These are phyloP conservation scores for Microplitis manilae DNA, from an alignment of 2,888 invertebrate species.

Conservation along the genomic window DNA sequence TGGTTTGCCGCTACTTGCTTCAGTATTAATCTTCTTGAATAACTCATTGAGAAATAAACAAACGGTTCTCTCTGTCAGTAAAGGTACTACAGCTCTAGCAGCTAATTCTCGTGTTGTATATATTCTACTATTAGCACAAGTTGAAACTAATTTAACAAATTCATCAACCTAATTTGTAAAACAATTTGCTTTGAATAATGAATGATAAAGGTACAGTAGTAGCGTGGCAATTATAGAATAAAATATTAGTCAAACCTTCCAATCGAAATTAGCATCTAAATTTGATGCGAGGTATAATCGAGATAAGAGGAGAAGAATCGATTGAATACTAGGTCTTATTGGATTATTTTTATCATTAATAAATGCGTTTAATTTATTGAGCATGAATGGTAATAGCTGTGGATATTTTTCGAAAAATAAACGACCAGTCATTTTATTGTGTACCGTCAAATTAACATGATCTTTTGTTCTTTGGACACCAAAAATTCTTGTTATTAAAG, in stretches of 20 bases:
- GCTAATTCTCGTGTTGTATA: conserved; percentile 82
- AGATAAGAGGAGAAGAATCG: conserved; percentile 83
- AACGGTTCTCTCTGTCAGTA: conserved; percentile 72
- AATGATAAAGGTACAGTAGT: conserved; percentile 30
- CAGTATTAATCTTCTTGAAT: conserved; percentile 59
- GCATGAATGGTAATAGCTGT: conserved; percentile 76
- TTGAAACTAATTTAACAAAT: conserved; percentile 78
- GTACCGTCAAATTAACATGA: conserved; percentile 75
- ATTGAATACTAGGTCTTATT: conserved; percentile 80
- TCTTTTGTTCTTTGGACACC: conserved; percentile 82
- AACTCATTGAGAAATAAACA: conserved; percentile 62
- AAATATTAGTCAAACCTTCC: conserved; percentile 74
- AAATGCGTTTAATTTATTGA: conserved; percentile 71
- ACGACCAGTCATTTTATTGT: conserved; percentile 82
- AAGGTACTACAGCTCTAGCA: conserved; percentile 79
- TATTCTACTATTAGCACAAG: conserved; percentile 79
- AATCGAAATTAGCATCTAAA: conserved; percentile 78
- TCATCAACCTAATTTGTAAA: conserved; percentile 74
- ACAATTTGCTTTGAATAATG: conserved; percentile 21
- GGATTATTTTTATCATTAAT: conserved; percentile 65
- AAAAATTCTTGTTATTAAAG: conserved; percentile 88
- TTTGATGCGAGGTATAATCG: conserved; percentile 83
- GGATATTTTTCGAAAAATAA: conserved; percentile 86
- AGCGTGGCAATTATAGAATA: conserved; percentile 16
- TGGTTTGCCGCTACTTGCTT: conserved; percentile 35